A percentile compares a stretch with the other conserved stretches of the same genome.
Evolutionary conservation across 2,797 vertebrate genomes (phyloP).

Genomic region (Cephalopachus bancanus): DNA sequence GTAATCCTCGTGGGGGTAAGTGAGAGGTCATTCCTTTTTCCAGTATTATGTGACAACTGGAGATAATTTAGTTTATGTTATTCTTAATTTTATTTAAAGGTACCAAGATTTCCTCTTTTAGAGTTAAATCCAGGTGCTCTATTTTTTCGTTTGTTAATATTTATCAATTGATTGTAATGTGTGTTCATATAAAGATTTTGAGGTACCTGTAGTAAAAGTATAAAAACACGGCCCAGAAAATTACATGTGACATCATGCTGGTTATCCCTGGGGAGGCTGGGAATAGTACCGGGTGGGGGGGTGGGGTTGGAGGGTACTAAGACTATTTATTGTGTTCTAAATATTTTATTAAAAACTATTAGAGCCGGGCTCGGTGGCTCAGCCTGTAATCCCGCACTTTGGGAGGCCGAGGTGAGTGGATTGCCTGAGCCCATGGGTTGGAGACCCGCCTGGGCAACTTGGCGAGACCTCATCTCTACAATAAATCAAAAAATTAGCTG

Average conservation of each 20-base stretch:
- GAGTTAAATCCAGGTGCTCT: not conserved
- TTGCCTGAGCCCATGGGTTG: no score
- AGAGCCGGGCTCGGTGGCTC: not conserved
- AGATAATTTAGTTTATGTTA: constrained; percentile 13
- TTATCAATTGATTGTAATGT: not conserved
- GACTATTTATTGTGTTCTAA: not conserved
- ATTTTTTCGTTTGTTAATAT: not conserved
- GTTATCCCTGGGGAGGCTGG: not conserved
- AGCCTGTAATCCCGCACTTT: no score
- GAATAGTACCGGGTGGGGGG: not conserved
- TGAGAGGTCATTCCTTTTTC: not conserved
- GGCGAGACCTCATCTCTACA: no score
- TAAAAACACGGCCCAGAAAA: not conserved
- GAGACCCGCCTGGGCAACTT: no score
- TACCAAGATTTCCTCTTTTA: constrained; percentile 35
- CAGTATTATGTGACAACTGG: not conserved
- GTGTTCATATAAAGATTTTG: not conserved
- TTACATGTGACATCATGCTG: not conserved
- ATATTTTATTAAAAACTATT: constrained; percentile 41
- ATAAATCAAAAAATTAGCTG: no score
- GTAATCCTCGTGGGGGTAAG: constrained; percentile 57
- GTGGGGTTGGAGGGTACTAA: not conserved
- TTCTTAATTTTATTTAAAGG: constrained; percentile 48
- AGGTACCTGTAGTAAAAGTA: not conserved
- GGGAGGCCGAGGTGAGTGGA: no score